Evolutionary conservation across 2,888 invertebrate genomes (phyloP), one percentile per base, ranked within the genome.

Genomic region (Mesoligia furuncula): DNA sequence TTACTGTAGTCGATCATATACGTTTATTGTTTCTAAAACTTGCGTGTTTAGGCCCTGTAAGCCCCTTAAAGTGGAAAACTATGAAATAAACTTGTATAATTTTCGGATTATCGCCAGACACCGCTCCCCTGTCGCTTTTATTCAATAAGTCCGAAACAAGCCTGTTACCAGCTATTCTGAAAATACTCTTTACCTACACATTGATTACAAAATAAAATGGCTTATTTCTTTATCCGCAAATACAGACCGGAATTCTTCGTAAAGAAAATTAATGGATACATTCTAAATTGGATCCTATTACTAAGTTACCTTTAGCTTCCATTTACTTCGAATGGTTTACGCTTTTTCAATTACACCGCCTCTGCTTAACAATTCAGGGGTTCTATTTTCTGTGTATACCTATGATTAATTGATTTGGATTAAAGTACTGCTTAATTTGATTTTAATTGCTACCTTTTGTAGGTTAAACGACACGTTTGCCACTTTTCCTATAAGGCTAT

Each of bases 211-310:
- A 27, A 27, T 73, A 36, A 54, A 72, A 57, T n/a, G 0, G 45
- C 27, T n/a, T 20, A 31, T 31, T 74, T 48, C 17, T 0, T 51
- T 82, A 27, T 17, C 42, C 24, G 42, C 2, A 27, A 82, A 81
- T 4, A 39, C 3, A 0, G n/a, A 66, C 31, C 31, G 20, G 3
- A 75, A 31, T 75, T n/a, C 7, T 7, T 5, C 24, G 2, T 24
- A 45, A 80, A 71, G 7, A 36, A 39, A 62, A 73, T 73, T 54
- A 54, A 73, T 24, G 42, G 6, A 36, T 13, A 51, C 27, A 24
- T 48, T 57, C 57, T 15, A 75, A 79, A 65, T 75, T 65, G 13
- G 20, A 79, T 51, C 66, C 31, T 82, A 75, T 82, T 81, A 59
- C 57, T 20, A 15, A 11, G 31, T 48, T 27, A 75, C 24, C 4